phyloP scores from a whole-genome alignment of 2,888 invertebrate species.

The Muscina levida region DNA sequence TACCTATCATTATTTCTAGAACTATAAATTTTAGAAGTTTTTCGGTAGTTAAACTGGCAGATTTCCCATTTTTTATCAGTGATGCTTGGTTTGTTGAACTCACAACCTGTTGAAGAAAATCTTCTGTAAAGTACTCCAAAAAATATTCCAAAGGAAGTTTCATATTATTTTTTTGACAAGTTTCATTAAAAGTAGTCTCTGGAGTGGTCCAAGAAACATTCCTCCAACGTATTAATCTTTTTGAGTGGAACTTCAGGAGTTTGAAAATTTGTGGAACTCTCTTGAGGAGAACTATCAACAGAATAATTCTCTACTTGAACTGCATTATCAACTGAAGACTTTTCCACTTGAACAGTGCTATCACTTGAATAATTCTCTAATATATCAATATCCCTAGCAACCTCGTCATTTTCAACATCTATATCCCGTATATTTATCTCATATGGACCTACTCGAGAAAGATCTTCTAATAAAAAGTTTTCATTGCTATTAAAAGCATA shows the following conservation, averaged over 20 bases:
- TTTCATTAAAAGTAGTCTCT: constrained; percentile 44
- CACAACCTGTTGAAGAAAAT: constrained; percentile 31
- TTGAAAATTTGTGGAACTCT: no score
- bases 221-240: no score
- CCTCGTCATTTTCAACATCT: constrained; percentile 29
- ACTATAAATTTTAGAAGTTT: constrained; percentile 29
- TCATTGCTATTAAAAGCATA: no score
- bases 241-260: no score
- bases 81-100: no score
- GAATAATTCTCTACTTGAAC: no score
- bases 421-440: constrained; percentile 9
- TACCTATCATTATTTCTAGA: no score
- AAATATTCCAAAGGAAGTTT: constrained; percentile 49
- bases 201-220: constrained; percentile 47
- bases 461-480: constrained; percentile 30
- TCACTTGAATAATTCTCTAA: no score
- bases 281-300: no score
- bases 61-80: constrained; percentile 9
- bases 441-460: constrained; percentile 28
- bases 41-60: neutral
- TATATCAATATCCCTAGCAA: constrained; percentile 24
- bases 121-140: constrained; percentile 48
- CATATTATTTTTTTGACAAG: constrained; percentile 36
- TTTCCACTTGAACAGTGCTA: no score
- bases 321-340: no score